Conservation (phyloP, 2,113 vertebrate species). For the Prochilodus magdalenae region DNA sequence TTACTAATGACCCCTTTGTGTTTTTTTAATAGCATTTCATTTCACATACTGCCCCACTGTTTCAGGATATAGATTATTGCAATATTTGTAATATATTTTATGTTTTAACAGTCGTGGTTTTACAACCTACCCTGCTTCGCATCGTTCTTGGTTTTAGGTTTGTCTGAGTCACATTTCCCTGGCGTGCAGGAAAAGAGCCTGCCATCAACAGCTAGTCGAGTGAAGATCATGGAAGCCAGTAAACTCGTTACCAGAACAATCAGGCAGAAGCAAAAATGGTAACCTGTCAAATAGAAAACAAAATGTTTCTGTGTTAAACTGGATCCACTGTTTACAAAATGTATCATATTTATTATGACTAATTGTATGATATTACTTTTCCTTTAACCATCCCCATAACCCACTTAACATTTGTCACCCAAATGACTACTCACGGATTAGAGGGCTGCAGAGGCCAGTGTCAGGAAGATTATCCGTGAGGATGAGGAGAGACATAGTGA, state of each 20-base stretch:
- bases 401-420: not conserved
- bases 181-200: slow-evolving; percentile 23
- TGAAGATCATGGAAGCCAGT: slow-evolving; percentile 71
- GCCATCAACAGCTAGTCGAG: slow-evolving; percentile 62
- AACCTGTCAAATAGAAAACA: slow-evolving; percentile 61
- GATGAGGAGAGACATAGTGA: slow-evolving; percentile 78
- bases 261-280: slow-evolving; percentile 74
- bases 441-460: slow-evolving; percentile 68
- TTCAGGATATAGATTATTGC: no score
- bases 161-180: not conserved
- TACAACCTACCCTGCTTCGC: slow-evolving; percentile 1
- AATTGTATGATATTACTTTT: not conserved
- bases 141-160: not conserved
- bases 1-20: no score
- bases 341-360: not conserved
- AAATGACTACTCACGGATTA: slow-evolving; percentile 70
- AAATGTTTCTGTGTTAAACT: not conserved
- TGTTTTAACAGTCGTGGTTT: not conserved
- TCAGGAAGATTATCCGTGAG: slow-evolving; percentile 70
- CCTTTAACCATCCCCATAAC: not conserved
- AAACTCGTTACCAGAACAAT: slow-evolving; percentile 71
- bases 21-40: no score
- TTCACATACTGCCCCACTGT: no score
- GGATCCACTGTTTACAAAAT: not conserved
- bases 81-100: not conserved